These are phyloP conservation scores for Nymphalis c-album DNA, from an alignment of 2,888 invertebrate genomes.

Conservation along the genomic window DNA sequence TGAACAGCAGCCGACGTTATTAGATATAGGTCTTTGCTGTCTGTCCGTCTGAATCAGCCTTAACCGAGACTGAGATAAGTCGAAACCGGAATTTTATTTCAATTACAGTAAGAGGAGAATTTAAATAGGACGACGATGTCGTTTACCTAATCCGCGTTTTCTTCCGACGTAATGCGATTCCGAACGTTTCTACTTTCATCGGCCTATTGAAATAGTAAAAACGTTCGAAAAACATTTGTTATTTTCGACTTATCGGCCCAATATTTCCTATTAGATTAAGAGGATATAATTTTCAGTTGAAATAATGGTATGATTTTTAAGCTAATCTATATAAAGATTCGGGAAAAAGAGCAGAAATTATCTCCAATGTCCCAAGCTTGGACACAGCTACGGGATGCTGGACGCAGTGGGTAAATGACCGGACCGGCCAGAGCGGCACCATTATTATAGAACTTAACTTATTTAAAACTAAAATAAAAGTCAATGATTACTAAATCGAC, in stretches of 20 bases:
- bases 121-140: constrained; percentile 56
- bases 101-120: constrained; percentile 64
- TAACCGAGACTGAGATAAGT: constrained; percentile 45
- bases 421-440: too few species aligned
- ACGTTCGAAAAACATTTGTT: constrained; percentile 2
- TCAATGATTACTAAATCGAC: too few species aligned
- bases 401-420: too few species aligned
- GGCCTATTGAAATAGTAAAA: constrained; percentile 35
- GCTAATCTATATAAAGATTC: too few species aligned
- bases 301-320: too few species aligned
- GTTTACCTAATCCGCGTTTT: constrained; percentile 64
- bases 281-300: too few species aligned
- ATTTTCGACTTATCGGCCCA: background rate
- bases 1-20: background rate
- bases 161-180: constrained; percentile 56
- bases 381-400: too few species aligned
- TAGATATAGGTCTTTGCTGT: constrained; percentile 4
- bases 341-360: too few species aligned
- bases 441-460: too few species aligned
- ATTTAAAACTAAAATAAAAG: too few species aligned
- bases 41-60: constrained; percentile 16
- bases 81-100: constrained; percentile 64
- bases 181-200: constrained; percentile 39
- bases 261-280: too few species aligned
- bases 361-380: too few species aligned